Conservation (phyloP, 2,888 invertebrate genomes). For the Drosophila limbata region DNA sequence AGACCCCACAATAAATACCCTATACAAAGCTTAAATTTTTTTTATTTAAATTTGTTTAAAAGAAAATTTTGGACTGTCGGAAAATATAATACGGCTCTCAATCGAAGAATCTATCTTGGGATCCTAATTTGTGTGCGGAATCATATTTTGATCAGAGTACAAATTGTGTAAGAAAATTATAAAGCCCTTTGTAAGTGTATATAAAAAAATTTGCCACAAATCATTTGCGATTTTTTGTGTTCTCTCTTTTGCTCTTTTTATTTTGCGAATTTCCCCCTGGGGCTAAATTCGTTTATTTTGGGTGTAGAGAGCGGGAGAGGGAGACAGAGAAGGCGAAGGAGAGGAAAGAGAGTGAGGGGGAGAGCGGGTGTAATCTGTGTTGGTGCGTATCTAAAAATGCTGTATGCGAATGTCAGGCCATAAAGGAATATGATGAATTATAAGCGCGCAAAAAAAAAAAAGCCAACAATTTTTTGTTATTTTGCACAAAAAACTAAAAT, state of each 20-base stretch:
- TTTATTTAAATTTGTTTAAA: no score
- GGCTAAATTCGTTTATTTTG: conserved; percentile 76
- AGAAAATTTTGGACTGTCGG: no score
- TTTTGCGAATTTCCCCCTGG: conserved; percentile 70
- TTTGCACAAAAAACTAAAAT: conserved; percentile 71
- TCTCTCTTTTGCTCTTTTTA: conserved; percentile 42
- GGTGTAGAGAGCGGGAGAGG: conserved; percentile 22
- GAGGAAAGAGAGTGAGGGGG: not conserved
- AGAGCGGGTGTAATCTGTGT: conserved; percentile 42
- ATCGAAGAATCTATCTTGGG: no score
- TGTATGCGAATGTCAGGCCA: conserved; percentile 74
- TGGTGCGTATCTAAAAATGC: conserved; percentile 71
- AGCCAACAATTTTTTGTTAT: conserved; percentile 17
- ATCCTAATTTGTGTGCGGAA: no score
- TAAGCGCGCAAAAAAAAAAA: conserved; percentile 43
- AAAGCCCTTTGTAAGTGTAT: conserved; percentile 8
- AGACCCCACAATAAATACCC: conserved; percentile 7
- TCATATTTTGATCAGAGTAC: not conserved
- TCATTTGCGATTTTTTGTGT: conserved; percentile 74
- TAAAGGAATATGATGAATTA: conserved; percentile 76
- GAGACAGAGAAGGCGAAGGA: conserved; percentile 5
- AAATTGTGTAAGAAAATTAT: not conserved
- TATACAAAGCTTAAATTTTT: not conserved
- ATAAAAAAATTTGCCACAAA: conserved; percentile 72
- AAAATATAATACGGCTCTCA: no score